Evolutionary conservation across 2,113 vertebrate species (phyloP), one percentile per base, ranked within the genome.

Genomic region (Heterochromis multidens): DNA sequence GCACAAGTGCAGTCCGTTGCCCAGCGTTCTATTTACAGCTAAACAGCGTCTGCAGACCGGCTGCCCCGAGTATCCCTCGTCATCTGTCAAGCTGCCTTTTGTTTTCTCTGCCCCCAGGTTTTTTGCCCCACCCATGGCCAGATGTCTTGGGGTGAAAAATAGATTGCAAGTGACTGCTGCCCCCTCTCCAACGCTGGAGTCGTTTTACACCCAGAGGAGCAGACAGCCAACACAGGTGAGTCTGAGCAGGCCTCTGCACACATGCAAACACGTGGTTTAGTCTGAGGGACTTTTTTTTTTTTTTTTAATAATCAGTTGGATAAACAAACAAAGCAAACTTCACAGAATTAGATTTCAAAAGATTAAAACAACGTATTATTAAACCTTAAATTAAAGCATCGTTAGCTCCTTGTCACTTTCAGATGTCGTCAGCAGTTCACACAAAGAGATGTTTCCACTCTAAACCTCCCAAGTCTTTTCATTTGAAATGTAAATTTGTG

Each of bases 61-160:
- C 49, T 13, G 7, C 43, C 29, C 1, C 21, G 52, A 60, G 54
- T 23, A 35, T 49, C 63, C 31, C 72, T 35, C 77, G 65, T 77
- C 40, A 49, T 82, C 63, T 61, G 29, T 78, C 1, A 58, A 77
- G 23, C 21, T 58, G 16, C 5, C 25, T 49, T 87, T 70, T 87
- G 76, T 90, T 85, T 11, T 14, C 57, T 62, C 31, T 67, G 46
- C 67, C 58, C 33, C 2, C 49, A 98, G 97, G 94, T 87, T 80
- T 59, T 56, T 97, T 31, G 97, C 96, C 67, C 87, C 97, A 76
- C 97, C 97, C 77, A 95, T 98, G 79, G 95, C 96, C 85, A 91
- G 86, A 88, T 95, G 86, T 84, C 86, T 98, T 81, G 97, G 97
- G 58, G 95, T 98, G 49, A 95, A 81, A 90, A 97, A 97, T 85